Base-by-base conservation (phyloP, 2,888 invertebrate species). In the Shargacucullia verbasci region DNA sequence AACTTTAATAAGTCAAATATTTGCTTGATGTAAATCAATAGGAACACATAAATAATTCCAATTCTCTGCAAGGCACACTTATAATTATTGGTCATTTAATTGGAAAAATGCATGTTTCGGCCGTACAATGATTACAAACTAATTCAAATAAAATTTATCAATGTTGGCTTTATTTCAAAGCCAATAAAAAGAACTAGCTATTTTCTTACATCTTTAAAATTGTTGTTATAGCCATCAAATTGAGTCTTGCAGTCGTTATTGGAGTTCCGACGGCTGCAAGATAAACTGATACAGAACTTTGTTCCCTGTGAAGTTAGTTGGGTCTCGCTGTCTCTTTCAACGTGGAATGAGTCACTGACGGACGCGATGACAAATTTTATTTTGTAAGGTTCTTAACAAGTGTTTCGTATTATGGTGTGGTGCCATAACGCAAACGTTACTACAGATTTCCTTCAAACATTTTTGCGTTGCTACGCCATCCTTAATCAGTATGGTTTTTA, bases 271-370 rank as follows among this genome's bases (percentile, higher is more conserved):
- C 80, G 76, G 62, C 74, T 59, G 65, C 68, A 66, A 78, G 77
- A 76, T 79, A 82, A 82, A 83, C 84, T 81, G 85, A 82, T 82
- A 80, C 59, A 27, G 55, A 81, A 82, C 82, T 81, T 81, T 75
- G 81, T 76, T 78, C 75, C 68, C 61, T 56, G 48, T 59, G 59
- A 59, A 84, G 72, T 79, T 71, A 72, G 73, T 78, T 76, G 67
- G 54, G 59, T 73, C 79, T 70, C 66, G 61, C 61, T 76, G 71
- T 72, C 56, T 73, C 65, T 70, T 62, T 52, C 47, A 15, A 20
- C 27, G 38, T 44, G 65, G 62, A 48, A 40, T 55, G 73, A 73
- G 64, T 41, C 14, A 71, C 20, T 34, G n/a, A 46, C 46, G 39
- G 11, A 12, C 29, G 38, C 40, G 25, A 49, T 31, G 37, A 12